Base-by-base conservation (phyloP, 2,797 vertebrate species). In the Tachyglossus aculeatus region DNA sequence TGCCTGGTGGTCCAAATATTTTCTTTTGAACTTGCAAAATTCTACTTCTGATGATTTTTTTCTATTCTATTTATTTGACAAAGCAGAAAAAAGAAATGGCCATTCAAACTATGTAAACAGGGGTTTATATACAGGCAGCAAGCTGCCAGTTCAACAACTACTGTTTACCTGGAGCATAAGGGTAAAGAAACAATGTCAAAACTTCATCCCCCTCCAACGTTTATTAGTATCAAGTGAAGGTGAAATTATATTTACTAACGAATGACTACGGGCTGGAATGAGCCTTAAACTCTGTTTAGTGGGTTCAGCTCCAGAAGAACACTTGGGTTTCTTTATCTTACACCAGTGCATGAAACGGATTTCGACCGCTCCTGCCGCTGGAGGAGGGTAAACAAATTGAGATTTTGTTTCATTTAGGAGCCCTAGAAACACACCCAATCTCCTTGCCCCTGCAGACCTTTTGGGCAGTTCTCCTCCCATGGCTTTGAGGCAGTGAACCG, bases 11-110 rank as follows among this genome's bases (percentile, higher is more conserved):
- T 64, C 78, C 63, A 80, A 81, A 78, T 67, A 60, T 59, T 70
- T 86, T 81, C n/a, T 77, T 55, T 73, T 67, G 76, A 74, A 77
- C 63, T 72, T 78, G 54, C 76, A 65, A 74, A 77, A 80, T 67
- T 74, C 80, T 78, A 57, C 77, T 82, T 74, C 74, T 39, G 57
- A 83, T 81, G 71, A 38, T 16, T 68, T 78, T 83, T 82, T 75
- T 71, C 68, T n/a, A 66, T 86, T 87, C 65, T 78, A 78, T 89
- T 91, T 90, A 81, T 91, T 90, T 82, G 64, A 74, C 74, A 69
- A 67, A 71, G 78, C 75, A 85, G 65, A 86, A 87, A n/a, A n/a
- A 80, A 86, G 56, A 80, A 87, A 85, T 18, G 67, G 75, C 70
- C 77, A 62, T 83, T 83, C 71, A 40, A 77, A 75, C 82, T 69